Conservation (phyloP, 2,113 vertebrate genomes). For the mouse (Mus musculus) region DNA sequence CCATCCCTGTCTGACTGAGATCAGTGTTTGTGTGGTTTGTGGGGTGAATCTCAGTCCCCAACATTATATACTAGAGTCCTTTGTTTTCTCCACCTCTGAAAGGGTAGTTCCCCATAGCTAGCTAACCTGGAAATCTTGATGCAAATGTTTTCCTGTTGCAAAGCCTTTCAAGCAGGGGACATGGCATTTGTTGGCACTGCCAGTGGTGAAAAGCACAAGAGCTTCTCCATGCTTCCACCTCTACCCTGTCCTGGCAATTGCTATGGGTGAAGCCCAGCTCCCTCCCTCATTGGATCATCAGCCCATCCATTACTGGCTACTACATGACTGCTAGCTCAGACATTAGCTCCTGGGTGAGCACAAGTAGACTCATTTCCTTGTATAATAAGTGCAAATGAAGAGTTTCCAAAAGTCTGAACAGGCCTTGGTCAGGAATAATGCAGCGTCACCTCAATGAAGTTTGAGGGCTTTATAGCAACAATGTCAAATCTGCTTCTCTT, state of each 20-base stretch:
- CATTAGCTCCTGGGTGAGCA: neutral
- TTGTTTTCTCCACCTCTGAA: neutral
- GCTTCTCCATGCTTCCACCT: neutral
- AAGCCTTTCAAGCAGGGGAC: neutral
- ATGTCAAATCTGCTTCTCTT: neutral
- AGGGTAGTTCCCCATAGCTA: neutral
- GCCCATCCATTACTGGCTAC: neutral
- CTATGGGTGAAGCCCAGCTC: neutral
- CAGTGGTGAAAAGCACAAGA: neutral
- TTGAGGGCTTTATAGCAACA: neutral
- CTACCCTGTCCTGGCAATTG: neutral
- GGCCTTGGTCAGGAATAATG: neutral
- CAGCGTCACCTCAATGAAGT: neutral
- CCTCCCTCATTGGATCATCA: neutral
- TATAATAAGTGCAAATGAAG: slow-evolving; percentile 27
- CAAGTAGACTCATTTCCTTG: slow-evolving; percentile 10
- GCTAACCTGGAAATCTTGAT: neutral
- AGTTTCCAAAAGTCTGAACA: neutral
- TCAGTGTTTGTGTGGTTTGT: no score
- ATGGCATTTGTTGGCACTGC: neutral
- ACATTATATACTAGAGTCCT: neutral
- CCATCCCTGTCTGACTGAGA: no score
- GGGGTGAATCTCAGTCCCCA: no score
- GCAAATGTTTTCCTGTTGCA: slow-evolving; percentile 16
- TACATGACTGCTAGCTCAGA: neutral